Evolutionary conservation across 2,113 vertebrate species (phyloP).

Genomic region (Calyptomena viridis): DNA sequence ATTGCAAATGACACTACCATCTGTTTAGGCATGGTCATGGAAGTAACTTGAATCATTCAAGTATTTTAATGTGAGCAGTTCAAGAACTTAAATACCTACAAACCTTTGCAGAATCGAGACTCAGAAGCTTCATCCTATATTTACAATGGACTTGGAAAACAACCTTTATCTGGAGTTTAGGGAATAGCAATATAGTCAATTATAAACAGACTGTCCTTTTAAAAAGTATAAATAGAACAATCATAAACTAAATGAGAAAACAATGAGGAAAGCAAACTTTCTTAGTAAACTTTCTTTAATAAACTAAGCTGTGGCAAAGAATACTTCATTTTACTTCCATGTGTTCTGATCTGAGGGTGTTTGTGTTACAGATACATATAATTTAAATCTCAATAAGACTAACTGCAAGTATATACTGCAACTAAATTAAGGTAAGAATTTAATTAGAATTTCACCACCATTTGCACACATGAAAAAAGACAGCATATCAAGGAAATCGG

Average conservation of each 20-base stretch:
- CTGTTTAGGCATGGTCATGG: rapidly evolving
- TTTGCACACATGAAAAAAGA: background rate
- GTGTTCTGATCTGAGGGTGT: background rate
- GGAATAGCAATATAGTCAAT: background rate
- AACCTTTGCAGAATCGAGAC: background rate
- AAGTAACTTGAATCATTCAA: background rate
- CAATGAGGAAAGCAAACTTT: background rate
- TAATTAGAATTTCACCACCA: background rate
- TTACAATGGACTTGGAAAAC: background rate
- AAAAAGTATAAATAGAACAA: background rate
- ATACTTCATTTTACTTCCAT: background rate
- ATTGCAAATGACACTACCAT: background rate
- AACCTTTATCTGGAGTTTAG: background rate
- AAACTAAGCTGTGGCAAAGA: background rate
- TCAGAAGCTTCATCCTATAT: background rate
- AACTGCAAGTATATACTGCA: background rate
- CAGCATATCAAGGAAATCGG: background rate
- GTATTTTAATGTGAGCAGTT: background rate
- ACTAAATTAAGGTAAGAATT: background rate
- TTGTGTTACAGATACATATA: background rate
- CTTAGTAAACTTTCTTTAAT: too few relatives aligned
- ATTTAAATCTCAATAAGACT: background rate
- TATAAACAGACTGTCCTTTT: background rate
- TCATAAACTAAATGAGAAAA: background rate
- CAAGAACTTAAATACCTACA: background rate